A percentile compares a stretch with the other conserved stretches of the same genome.
These are phyloP conservation scores for Lasioglossum pauxillum DNA, from an alignment of 2,888 invertebrate species.

Conservation along the genomic window DNA sequence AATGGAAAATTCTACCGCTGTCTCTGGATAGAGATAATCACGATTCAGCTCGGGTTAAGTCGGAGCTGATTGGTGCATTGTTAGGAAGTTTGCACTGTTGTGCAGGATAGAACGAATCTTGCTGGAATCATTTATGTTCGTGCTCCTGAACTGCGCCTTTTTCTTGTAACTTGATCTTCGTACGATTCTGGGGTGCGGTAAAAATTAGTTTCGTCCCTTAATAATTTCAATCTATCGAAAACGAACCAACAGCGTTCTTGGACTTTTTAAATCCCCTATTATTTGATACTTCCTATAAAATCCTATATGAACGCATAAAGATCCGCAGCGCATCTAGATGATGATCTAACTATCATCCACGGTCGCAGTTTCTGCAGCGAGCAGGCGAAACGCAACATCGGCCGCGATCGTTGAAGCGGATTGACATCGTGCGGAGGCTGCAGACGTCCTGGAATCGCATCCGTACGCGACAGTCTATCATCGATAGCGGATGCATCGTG, in stretches of 20 bases:
- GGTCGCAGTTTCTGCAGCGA: background rate
- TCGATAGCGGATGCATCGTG: constrained; percentile 8
- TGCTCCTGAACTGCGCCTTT: too few species aligned
- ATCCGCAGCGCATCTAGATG: background rate
- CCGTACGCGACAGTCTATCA: constrained; percentile 62
- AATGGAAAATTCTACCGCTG: background rate
- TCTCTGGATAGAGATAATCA: background rate
- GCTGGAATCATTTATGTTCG: background rate
- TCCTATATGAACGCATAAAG: background rate
- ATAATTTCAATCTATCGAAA: too few species aligned
- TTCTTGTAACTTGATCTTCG: background rate
- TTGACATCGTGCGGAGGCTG: constrained; percentile 21
- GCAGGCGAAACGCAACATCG: background rate
- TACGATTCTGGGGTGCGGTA: background rate
- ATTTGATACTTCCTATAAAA: too few species aligned
- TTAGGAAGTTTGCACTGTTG: background rate
- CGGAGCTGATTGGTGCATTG: background rate
- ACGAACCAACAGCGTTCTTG: too few species aligned
- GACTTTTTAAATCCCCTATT: too few species aligned
- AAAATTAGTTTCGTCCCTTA: too few species aligned
- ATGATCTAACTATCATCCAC: background rate
- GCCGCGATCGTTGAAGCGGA: background rate
- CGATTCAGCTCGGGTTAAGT: background rate
- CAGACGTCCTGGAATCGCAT: constrained; percentile 58
- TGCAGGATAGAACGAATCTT: background rate